Evolutionary conservation across 2,888 invertebrate species (phyloP).

Genomic region (Conops quadrifasciatus): DNA sequence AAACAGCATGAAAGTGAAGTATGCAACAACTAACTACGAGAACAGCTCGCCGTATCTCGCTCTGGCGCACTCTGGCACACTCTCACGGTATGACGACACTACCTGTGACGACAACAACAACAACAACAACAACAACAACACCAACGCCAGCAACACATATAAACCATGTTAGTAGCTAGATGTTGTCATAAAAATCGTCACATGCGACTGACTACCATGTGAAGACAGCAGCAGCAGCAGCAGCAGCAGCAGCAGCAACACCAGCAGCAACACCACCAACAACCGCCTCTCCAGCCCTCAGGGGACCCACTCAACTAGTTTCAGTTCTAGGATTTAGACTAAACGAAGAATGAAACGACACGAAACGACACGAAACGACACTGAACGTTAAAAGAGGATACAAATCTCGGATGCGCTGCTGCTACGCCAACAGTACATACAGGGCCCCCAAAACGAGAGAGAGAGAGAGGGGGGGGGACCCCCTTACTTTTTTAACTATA

Average conservation of each 20-base stretch:
- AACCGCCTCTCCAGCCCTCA: not conserved
- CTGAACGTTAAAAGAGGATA: too few species aligned
- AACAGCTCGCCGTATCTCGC: too few species aligned
- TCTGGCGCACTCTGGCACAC: too few species aligned
- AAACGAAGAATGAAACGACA: too few species aligned
- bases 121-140: conserved; percentile 1
- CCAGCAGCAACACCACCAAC: not conserved
- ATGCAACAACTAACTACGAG: conserved; percentile 7
- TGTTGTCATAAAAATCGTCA: conserved; percentile 37
- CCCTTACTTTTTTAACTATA: not conserved
- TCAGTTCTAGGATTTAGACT: too few species aligned
- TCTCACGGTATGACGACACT: not conserved
- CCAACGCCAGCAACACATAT: not conserved
- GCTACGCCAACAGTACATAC: too few species aligned
- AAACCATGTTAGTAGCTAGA: conserved; percentile 6
- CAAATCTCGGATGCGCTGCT: too few species aligned
- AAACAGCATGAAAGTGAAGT: conserved; percentile 12
- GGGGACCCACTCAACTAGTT: too few species aligned
- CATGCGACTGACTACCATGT: conserved; percentile 4
- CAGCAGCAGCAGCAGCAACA: not conserved
- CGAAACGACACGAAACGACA: too few species aligned
- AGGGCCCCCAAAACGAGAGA: not conserved
- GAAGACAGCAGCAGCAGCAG: not conserved
- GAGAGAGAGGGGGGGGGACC: not conserved
- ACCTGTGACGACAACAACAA: not conserved